phyloP scores from a whole-genome alignment of 2,797 vertebrate species.

The Gymnoscopelus braueri region DNA sequence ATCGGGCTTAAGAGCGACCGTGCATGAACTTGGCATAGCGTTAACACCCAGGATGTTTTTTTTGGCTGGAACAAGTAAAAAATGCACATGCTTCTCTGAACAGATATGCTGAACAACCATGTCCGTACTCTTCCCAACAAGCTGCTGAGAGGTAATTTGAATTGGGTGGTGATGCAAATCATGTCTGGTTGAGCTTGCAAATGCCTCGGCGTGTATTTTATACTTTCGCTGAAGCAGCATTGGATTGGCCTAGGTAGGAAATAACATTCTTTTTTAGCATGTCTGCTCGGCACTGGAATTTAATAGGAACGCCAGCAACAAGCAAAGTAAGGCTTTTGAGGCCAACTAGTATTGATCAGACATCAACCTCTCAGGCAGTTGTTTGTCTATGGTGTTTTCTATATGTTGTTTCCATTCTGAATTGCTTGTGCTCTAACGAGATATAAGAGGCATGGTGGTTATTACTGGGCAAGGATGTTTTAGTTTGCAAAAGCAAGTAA shows the following conservation, averaged over 20 bases:
- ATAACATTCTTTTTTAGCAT: background rate
- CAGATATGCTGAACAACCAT: conserved; percentile 1
- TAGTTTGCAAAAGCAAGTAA: too few species aligned
- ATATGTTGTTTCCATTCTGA: background rate
- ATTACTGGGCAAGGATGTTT: too few species aligned
- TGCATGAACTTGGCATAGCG: background rate
- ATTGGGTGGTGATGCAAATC: conserved; percentile 11
- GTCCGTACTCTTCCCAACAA: conserved; percentile 10
- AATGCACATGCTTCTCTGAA: conserved; percentile 2
- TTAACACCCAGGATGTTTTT: conserved; percentile 1
- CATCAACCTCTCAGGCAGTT: background rate
- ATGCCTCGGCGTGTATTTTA: background rate
- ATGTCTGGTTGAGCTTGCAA: conserved; percentile 10
- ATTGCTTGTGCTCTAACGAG: conserved; percentile 10
- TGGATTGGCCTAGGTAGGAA: background rate
- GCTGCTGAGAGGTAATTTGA: conserved; percentile 22
- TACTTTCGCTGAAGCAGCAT: background rate
- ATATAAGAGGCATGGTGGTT: too few species aligned
- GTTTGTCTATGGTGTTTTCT: background rate
- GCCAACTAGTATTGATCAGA: conserved; percentile 1
- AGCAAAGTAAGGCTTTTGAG: conserved; percentile 1
- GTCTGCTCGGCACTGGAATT: background rate
- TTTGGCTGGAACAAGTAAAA: too few species aligned
- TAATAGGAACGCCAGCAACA: background rate
- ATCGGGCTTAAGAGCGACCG: background rate